phyloP scores from a whole-genome alignment of 2,113 vertebrate species.

The Limnothrissa miodon region DNA sequence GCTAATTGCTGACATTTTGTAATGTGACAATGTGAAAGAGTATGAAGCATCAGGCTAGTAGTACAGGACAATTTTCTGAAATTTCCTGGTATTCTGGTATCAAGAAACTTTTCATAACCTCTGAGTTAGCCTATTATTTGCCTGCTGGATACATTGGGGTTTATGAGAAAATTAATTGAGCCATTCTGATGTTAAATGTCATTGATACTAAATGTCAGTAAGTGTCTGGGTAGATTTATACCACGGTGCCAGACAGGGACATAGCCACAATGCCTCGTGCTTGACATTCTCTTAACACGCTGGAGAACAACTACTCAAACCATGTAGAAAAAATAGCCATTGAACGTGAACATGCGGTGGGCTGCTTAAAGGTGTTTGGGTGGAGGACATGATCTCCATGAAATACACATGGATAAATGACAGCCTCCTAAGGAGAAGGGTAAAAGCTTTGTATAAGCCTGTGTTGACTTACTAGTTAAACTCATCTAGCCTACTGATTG shows the following conservation, averaged over 20 bases:
- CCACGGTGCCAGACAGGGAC: not conserved
- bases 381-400: not conserved
- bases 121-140: not conserved
- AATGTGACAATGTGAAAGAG: no score
- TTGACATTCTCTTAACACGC: not conserved
- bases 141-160: not conserved
- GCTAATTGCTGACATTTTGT: not conserved
- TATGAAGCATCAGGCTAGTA: not conserved
- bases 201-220: conserved; percentile 17
- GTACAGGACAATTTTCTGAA: not conserved
- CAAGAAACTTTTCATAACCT: not conserved
- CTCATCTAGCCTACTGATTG: no score
- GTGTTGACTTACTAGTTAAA: not conserved
- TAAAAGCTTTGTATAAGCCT: not conserved
- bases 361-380: not conserved
- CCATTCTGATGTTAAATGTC: conserved; percentile 28
- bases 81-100: not conserved
- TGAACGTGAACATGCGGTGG: not conserved
- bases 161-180: conserved; percentile 13
- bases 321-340: not conserved
- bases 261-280: not conserved
- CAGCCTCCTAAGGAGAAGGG: not conserved
- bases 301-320: not conserved
- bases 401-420: not conserved
- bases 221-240: not conserved